Percentiles rank a stretch among this genome's conserved stretches.
Evolutionary conservation across 2,113 vertebrate species (phyloP).

Genomic region (Ranitomeya imitator): DNA sequence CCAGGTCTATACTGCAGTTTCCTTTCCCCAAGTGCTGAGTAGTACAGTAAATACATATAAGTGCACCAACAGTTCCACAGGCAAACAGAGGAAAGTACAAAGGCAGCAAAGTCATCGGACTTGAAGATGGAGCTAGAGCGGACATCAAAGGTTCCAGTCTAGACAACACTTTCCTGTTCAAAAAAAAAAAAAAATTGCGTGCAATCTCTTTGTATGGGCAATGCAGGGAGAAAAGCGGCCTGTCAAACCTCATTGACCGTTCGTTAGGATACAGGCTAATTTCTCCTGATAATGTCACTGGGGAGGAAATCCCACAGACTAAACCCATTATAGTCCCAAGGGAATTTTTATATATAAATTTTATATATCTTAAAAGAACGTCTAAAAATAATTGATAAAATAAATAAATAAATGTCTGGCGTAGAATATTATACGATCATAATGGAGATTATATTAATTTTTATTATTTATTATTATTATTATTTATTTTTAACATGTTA

Average conservation of each 20-base stretch:
- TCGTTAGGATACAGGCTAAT: slow-evolving; percentile 74
- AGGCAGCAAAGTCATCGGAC: slow-evolving; percentile 40
- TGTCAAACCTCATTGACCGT: slow-evolving; percentile 74
- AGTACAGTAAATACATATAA: slow-evolving; percentile 48
- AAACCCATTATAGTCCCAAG: slow-evolving; percentile 79
- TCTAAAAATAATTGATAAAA: background rate
- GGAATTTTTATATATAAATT: slow-evolving; percentile 62
- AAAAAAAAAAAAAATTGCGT: slow-evolving; percentile 35
- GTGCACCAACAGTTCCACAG: background rate
- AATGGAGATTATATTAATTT: too few relatives aligned
- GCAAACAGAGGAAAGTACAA: background rate
- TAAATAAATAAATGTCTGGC: too few relatives aligned
- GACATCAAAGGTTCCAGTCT: slow-evolving; percentile 77
- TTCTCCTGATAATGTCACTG: slow-evolving; percentile 79
- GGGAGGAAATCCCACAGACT: slow-evolving; percentile 83
- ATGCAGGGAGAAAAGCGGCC: slow-evolving; percentile 64
- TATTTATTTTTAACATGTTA: too few relatives aligned
- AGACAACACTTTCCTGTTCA: slow-evolving; percentile 74
- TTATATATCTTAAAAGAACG: slow-evolving; percentile 24
- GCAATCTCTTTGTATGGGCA: slow-evolving; percentile 56
- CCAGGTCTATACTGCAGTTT: slow-evolving; percentile 58
- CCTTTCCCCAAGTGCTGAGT: slow-evolving; percentile 39
- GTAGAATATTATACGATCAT: too few relatives aligned
- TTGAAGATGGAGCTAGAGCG: slow-evolving; percentile 64
- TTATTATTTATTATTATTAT: too few relatives aligned